A percentile compares a stretch with the other conserved stretches of the same genome.
These are phyloP conservation scores for Diabrotica balteata DNA, from an alignment of 2,888 invertebrate species.

Conservation along the genomic window DNA sequence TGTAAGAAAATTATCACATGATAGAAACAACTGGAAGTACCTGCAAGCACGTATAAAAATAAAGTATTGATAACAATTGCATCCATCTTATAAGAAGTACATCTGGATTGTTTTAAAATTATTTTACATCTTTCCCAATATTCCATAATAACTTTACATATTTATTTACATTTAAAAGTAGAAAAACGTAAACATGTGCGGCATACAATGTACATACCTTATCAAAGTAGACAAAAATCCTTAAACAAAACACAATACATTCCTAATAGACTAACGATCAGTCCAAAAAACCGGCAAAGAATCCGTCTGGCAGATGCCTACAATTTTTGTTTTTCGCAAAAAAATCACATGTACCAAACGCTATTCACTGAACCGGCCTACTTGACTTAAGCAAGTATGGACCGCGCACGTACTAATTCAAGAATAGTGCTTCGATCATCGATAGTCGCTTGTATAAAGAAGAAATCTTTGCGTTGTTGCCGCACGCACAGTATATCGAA, in stretches of 20 bases:
- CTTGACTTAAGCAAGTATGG: slow-evolving; percentile 39
- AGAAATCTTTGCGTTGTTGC: slow-evolving; percentile 34
- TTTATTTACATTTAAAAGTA: background rate
- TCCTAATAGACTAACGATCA: slow-evolving; percentile 4
- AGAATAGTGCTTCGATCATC: slow-evolving; percentile 39
- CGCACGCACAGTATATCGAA: background rate
- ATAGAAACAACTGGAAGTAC: too few species aligned
- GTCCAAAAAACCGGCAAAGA: slow-evolving; percentile 25
- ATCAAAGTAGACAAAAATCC: slow-evolving; percentile 15
- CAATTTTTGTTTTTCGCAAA: slow-evolving; percentile 17
- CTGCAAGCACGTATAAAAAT: too few species aligned
- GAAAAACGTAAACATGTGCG: background rate
- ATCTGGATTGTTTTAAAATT: too few species aligned
- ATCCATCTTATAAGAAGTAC: too few species aligned
- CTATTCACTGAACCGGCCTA: slow-evolving; percentile 36
- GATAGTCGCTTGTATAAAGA: slow-evolving; percentile 40
- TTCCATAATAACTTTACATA: background rate
- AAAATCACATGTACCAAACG: slow-evolving; percentile 38
- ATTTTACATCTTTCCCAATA: background rate
- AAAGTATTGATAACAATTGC: too few species aligned
- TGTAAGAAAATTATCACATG: too few species aligned
- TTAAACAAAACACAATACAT: slow-evolving; percentile 8
- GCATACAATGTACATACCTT: slow-evolving; percentile 5
- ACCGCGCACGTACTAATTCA: slow-evolving; percentile 44
- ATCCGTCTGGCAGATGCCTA: slow-evolving; percentile 26